Evolutionary conservation across 2,797 vertebrate genomes (phyloP), one percentile per base, ranked within the genome.

Genomic region (Hippoglossus hippoglossus): DNA sequence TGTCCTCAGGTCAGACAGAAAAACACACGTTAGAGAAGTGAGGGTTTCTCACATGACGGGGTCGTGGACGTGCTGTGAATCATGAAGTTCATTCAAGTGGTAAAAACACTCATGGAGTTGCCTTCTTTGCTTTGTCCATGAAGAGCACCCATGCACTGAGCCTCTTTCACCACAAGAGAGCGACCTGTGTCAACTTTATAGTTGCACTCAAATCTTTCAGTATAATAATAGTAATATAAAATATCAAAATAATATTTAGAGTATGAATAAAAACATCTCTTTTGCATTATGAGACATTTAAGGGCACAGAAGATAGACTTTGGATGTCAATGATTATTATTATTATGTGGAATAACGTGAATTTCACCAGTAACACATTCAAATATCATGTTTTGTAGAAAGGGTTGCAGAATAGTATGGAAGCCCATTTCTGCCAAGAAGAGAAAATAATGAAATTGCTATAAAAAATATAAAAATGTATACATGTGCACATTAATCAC

Each of bases 161-260:
- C 8, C 1, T 10, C 2, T 61, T 3, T 68, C 36, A 25, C 66
- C 89, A 87, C 82, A 56, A 80, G 90, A 81, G 71, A 87, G 73
- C 41, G 18, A 18, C 53, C 2, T 7, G 0, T 5, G 16, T 10
- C 24, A 13, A 39, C 8, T 51, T 75, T 75, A n/a, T 0, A 25
- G 34, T 2, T 6, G 3, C 24, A 31, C 13, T 8, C 1, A 5
- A 13, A 8, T 2, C 10, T 41, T 34, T 47, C 9, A 41, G 34
- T 8, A 31, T 31, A 8, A 13, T 2, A 46, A 1, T 4, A 44
- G 16, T 5, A 15, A 28, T 11, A 46, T n/a, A 13, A 8, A 6
- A 2, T 5, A 26, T 26, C 26, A 0, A 26, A 26, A 26, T 5
- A 26, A 3, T 26, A 26, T 26, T 26, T 26, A 26, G 5, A 3